A percentile compares a stretch with the other conserved stretches of the same genome.
Evolutionary conservation across 23 tunicate genomes (phyloP).

Genomic region (Halocynthia roretzi): DNA sequence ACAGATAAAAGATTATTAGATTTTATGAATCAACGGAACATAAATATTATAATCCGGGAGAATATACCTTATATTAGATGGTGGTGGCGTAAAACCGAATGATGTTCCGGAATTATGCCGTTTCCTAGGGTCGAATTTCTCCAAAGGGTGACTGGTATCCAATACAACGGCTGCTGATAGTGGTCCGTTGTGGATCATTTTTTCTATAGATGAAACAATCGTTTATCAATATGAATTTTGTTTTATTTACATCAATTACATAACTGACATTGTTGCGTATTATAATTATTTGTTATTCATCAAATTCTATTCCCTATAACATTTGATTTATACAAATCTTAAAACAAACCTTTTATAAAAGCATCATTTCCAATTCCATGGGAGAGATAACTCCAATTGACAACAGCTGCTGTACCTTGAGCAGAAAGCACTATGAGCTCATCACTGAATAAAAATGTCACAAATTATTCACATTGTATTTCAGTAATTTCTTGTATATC

Average conservation of each 20-base stretch:
- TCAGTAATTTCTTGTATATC: no score
- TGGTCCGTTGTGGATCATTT: conserved; percentile 2
- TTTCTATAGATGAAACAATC: conserved; percentile 1
- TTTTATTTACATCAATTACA: background rate
- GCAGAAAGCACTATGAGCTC: conserved; percentile 72
- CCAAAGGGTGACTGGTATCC: conserved; percentile 13
- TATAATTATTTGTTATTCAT: background rate
- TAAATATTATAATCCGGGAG: background rate
- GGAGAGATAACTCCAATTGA: conserved; percentile 13
- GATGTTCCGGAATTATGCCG: conserved; percentile 24
- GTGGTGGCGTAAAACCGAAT: conserved; percentile 8
- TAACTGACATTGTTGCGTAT: background rate
- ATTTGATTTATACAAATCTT: background rate
- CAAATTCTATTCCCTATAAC: no score
- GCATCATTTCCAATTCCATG: background rate
- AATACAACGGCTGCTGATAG: conserved; percentile 17
- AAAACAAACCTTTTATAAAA: background rate
- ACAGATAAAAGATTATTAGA: background rate
- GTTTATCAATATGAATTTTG: background rate
- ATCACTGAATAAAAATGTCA: conserved; percentile 41
- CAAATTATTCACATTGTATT: no score
- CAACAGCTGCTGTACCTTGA: conserved; percentile 78
- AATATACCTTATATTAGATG: background rate
- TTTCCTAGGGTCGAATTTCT: conserved; percentile 6
- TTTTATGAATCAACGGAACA: background rate